A percentile compares a stretch with the other conserved stretches of the same genome.
These are phyloP conservation scores for Zaprionus africanus DNA, from an alignment of 1,140 invertebrate species.

Conservation along the genomic window DNA sequence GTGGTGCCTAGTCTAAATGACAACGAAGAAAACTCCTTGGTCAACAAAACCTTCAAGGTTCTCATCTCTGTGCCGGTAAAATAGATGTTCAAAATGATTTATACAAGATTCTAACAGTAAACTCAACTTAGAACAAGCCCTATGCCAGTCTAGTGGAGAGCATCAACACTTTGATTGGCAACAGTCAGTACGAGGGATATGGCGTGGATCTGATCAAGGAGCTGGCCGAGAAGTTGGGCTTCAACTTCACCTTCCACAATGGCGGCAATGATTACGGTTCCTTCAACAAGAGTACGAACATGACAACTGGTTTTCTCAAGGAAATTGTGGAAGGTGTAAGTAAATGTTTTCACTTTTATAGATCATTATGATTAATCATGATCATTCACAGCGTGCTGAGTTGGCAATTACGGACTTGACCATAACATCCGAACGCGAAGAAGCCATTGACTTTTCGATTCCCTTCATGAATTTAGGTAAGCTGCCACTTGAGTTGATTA, in stretches of 20 bases:
- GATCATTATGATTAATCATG: neutral
- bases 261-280: conserved; percentile 91
- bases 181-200: conserved; percentile 92
- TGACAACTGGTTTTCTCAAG: conserved; percentile 95
- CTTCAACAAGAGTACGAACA: conserved; percentile 86
- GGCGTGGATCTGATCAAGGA: conserved; percentile 92
- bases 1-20: conserved; percentile 34
- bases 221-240: conserved; percentile 90
- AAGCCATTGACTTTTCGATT: conserved; percentile 94
- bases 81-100: conserved; percentile 65
- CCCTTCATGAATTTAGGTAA: conserved; percentile 95
- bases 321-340: conserved; percentile 91
- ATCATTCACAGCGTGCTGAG: conserved; percentile 87
- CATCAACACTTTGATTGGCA: conserved; percentile 88
- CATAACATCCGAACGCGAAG: conserved; percentile 93
- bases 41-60: conserved; percentile 93
- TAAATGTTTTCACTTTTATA: conserved; percentile 16
- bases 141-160: conserved; percentile 94
- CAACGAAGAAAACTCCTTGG: conserved; percentile 86
- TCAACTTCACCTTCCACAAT: conserved; percentile 93
- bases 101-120: neutral
- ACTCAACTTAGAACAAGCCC: conserved; percentile 88
- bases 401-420: conserved; percentile 95
- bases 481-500: neutral
- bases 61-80: conserved; percentile 89